Conservation (phyloP, 2,797 vertebrate genomes). For the Strix occidentalis region DNA sequence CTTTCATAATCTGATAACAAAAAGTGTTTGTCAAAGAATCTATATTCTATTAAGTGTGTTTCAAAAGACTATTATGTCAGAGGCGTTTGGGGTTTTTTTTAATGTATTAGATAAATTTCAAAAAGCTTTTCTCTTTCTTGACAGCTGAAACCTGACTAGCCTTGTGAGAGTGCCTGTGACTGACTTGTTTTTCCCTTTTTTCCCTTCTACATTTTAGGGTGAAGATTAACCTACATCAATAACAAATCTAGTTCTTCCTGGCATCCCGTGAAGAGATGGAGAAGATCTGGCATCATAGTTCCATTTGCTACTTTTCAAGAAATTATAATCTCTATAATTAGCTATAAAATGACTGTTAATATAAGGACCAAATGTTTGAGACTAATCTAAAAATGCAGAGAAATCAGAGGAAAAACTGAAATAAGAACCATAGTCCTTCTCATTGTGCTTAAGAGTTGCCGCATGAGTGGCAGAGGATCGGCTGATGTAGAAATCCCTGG, state of each 20-base stretch:
- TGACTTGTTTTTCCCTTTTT: background rate
- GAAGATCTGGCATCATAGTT: background rate
- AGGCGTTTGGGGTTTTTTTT: background rate
- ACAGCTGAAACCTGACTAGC: background rate
- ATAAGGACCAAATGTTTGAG: background rate
- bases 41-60: background rate
- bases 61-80: background rate
- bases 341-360: background rate
- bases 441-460: background rate
- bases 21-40: background rate
- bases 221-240: slow-evolving; percentile 8
- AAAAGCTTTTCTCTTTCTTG: background rate
- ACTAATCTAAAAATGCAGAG: background rate
- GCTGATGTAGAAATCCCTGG: background rate
- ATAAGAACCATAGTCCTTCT: background rate
- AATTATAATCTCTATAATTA: slow-evolving; percentile 3
- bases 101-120: background rate
- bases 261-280: background rate
- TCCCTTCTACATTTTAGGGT: slow-evolving; percentile 27
- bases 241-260: background rate
- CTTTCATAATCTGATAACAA: background rate
- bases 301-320: background rate
- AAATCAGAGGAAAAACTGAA: background rate
- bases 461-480: background rate
- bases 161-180: background rate